phyloP scores from a whole-genome alignment of 2,113 vertebrate species.

The Ochotona princeps region DNA sequence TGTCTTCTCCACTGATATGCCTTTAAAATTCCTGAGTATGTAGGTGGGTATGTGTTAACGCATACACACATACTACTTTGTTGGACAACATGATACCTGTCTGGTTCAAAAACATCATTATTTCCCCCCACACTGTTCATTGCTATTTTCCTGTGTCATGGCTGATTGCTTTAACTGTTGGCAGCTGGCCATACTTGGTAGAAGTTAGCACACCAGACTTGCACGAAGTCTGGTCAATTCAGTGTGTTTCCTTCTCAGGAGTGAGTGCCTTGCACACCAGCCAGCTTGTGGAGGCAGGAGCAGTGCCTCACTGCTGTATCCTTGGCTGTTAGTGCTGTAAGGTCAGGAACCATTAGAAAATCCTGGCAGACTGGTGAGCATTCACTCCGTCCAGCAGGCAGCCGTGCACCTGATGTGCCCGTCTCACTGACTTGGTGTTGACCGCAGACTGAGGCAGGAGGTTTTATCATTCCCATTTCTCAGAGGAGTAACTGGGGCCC shows the following conservation, averaged over 20 bases:
- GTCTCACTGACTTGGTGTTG: neutral
- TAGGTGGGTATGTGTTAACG: neutral
- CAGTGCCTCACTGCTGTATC: neutral
- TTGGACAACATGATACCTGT: neutral
- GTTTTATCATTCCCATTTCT: neutral
- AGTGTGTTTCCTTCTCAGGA: neutral
- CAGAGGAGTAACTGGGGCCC: neutral
- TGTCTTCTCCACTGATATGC: neutral
- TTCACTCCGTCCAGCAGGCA: neutral
- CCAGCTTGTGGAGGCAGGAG: neutral
- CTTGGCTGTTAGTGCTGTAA: neutral
- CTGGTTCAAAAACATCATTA: neutral
- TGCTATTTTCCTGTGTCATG: neutral
- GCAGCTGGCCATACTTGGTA: neutral
- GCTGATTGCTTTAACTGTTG: neutral
- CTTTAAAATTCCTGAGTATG: neutral
- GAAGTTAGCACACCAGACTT: neutral
- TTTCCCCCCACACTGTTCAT: neutral
- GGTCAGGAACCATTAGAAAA: neutral
- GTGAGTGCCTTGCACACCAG: neutral
- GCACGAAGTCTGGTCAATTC: neutral
- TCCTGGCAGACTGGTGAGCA: neutral
- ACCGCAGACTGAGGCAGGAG: neutral
- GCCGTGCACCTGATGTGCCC: rapidly evolving
- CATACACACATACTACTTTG: rapidly evolving